Conservation (phyloP, 2,888 invertebrate species). For the Didymodactylos carnosus region DNA sequence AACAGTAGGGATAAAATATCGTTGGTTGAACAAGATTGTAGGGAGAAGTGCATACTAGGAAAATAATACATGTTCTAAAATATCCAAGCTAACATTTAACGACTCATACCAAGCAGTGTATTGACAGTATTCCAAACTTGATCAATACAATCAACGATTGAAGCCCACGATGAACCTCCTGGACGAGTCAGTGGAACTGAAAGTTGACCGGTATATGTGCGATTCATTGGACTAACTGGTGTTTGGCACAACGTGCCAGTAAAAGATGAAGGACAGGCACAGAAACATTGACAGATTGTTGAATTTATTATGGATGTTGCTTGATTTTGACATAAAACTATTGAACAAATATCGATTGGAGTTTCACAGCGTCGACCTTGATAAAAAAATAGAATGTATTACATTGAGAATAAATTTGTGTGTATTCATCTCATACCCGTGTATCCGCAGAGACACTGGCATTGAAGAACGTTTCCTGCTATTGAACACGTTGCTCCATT, state of each 20-base stretch:
- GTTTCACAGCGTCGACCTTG: not conserved
- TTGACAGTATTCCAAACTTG: not conserved
- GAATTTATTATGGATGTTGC: not conserved
- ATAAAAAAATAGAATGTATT: not conserved
- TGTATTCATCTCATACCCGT: not conserved
- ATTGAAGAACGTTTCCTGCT: not conserved
- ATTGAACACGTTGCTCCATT: not conserved
- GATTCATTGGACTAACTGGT: not conserved
- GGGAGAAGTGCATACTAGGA: not conserved
- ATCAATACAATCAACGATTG: not conserved
- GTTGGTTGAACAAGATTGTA: not conserved
- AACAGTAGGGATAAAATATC: not conserved
- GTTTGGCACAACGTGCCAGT: constrained; percentile 11
- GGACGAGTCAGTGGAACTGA: not conserved
- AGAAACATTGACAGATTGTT: not conserved
- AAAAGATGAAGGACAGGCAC: constrained; percentile 9
- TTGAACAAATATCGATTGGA: not conserved
- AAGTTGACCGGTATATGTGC: not conserved
- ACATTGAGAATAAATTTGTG: not conserved
- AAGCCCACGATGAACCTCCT: not conserved
- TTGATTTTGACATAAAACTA: not conserved
- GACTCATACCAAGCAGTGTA: not conserved
- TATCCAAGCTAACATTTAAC: not conserved
- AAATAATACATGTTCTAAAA: not conserved
- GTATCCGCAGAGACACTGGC: constrained; percentile 13